Percentiles rank a stretch among this genome's conserved stretches.
phyloP scores from a whole-genome alignment of 92 coral and sea anemone species.

The Parazoanthus swiftii region DNA sequence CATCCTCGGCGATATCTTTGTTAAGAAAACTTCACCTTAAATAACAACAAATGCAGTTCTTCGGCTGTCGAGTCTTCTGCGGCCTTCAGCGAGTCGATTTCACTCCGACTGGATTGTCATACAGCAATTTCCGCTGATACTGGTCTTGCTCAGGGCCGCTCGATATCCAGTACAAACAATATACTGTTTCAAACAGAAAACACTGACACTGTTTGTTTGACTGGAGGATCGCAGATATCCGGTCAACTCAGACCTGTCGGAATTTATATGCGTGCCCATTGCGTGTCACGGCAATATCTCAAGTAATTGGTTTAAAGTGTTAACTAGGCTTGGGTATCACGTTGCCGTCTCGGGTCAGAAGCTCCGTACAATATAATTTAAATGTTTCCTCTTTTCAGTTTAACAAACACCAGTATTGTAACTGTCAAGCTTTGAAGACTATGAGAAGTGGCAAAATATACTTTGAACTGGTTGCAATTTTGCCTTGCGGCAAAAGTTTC shows the following conservation, averaged over 20 bases:
- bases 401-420: not conserved
- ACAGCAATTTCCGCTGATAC: not conserved
- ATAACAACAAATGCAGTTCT: not conserved
- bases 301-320: not conserved
- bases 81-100: no score
- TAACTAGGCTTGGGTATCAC: not conserved
- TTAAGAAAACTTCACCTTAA: not conserved
- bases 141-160: not conserved
- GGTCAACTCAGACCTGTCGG: not conserved
- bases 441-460: not conserved
- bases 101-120: not conserved
- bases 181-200: no score
- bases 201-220: not conserved
- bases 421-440: not conserved
- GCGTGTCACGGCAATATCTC: not conserved
- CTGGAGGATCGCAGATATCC: not conserved
- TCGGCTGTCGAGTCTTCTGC: not conserved
- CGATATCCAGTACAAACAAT: not conserved
- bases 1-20: not conserved
- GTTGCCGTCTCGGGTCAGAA: not conserved
- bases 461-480: not conserved
- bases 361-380: not conserved
- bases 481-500: not conserved
- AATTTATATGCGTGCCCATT: not conserved
- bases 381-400: not conserved